phyloP scores from a whole-genome alignment of 2,888 invertebrate species.

The Ophion ventricosus region DNA sequence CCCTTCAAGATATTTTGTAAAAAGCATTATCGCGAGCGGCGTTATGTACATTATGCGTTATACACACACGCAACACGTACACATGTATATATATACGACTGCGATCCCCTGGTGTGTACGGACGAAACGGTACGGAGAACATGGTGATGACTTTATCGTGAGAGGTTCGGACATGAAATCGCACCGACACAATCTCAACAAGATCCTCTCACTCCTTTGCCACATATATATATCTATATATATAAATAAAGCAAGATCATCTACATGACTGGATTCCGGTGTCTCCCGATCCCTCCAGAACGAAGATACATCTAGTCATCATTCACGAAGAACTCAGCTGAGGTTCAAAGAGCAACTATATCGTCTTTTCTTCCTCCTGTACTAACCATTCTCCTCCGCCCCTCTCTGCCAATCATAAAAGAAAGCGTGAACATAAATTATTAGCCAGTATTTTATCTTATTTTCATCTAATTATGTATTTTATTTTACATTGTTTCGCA shows the following conservation, averaged over 20 bases:
- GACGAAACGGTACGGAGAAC: slow-evolving; percentile 53
- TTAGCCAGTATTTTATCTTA: too few species aligned
- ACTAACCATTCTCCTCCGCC: neutral
- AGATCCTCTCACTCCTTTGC: slow-evolving; percentile 49
- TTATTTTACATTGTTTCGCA: too few species aligned
- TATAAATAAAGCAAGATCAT: slow-evolving; percentile 43
- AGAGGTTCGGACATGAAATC: slow-evolving; percentile 66
- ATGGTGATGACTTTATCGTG: slow-evolving; percentile 78
- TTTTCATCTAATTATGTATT: too few species aligned
- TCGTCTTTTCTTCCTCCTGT: neutral
- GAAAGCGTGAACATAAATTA: too few species aligned
- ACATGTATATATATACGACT: neutral
- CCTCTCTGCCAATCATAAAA: neutral
- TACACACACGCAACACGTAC: neutral
- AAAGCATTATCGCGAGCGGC: slow-evolving; percentile 58
- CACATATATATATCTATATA: slow-evolving; percentile 13
- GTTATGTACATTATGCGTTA: slow-evolving; percentile 1
- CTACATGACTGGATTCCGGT: slow-evolving; percentile 57
- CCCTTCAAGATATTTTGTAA: slow-evolving; percentile 54
- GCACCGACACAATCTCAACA: slow-evolving; percentile 64
- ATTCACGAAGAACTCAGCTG: slow-evolving; percentile 49
- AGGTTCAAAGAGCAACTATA: slow-evolving; percentile 48
- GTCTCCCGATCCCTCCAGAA: slow-evolving; percentile 54
- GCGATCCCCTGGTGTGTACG: slow-evolving; percentile 50
- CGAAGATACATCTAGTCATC: slow-evolving; percentile 60